These are phyloP conservation scores for Phalangium opilio DNA, from an alignment of 2,888 invertebrate species.

Conservation along the genomic window DNA sequence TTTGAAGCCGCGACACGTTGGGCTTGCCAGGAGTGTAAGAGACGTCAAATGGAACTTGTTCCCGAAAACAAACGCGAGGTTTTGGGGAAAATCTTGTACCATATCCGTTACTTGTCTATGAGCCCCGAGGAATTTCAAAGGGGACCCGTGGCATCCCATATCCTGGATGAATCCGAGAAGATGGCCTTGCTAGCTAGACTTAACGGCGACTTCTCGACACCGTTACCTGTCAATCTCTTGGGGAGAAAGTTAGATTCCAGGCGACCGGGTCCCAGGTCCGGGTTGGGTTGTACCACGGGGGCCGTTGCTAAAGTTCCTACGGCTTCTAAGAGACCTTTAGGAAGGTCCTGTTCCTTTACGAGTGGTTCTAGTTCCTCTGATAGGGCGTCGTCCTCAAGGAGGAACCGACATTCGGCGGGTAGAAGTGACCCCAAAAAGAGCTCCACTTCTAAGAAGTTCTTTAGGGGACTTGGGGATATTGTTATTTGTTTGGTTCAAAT, in stretches of 20 bases:
- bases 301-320: neutral
- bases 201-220: slow-evolving; percentile 25
- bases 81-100: slow-evolving; percentile 42
- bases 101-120: slow-evolving; percentile 51
- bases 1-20: slow-evolving; percentile 48
- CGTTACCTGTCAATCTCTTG: slow-evolving; percentile 5
- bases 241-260: neutral
- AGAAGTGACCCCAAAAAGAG: slow-evolving; percentile 14
- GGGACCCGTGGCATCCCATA: slow-evolving; percentile 41
- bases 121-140: slow-evolving; percentile 45
- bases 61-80: slow-evolving; percentile 38
- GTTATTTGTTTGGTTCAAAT: slow-evolving; percentile 19
- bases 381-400: neutral
- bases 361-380: too few species aligned
- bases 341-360: too few species aligned
- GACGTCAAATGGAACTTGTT: slow-evolving; percentile 38
- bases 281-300: neutral
- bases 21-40: slow-evolving; percentile 42
- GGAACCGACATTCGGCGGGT: neutral
- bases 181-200: slow-evolving; percentile 27
- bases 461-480: slow-evolving; percentile 18
- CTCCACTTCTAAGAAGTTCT: slow-evolving; percentile 16
- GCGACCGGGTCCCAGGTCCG: neutral
- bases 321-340: neutral
- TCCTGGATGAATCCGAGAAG: slow-evolving; percentile 40